Percentiles rank a stretch among this genome's conserved stretches.
Conservation (phyloP, 2,113 vertebrate genomes). For the Lanius ludovicianus region DNA sequence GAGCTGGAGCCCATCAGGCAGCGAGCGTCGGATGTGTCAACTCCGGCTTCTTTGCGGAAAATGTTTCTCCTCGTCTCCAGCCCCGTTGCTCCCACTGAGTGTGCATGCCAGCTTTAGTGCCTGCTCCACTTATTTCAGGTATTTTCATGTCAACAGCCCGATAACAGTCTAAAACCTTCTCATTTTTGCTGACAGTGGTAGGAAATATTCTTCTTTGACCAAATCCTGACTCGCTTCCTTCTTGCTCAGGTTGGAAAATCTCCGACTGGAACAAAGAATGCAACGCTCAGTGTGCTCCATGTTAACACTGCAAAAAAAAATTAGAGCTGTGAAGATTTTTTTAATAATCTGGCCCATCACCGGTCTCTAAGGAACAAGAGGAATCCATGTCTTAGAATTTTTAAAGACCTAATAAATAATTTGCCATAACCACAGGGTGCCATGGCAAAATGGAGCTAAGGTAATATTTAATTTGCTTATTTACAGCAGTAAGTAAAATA, state of each 20-base stretch:
- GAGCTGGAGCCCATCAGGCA: constrained; percentile 56
- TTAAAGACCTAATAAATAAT: constrained; percentile 54
- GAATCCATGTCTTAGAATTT: constrained; percentile 38
- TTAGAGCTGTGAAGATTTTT: neutral
- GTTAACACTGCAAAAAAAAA: neutral
- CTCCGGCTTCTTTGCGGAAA: constrained; percentile 24
- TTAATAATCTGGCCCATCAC: constrained; percentile 26
- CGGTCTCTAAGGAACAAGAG: neutral
- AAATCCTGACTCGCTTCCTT: neutral
- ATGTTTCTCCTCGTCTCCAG: constrained; percentile 16
- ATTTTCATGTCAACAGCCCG: neutral
- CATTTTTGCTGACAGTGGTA: neutral
- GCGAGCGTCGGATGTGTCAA: constrained; percentile 10
- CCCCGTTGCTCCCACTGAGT: constrained; percentile 5
- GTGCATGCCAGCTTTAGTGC: constrained; percentile 11
- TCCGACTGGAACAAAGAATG: neutral
- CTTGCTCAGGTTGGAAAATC: neutral
- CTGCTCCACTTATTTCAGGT: constrained; percentile 49
- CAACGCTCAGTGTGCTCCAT: neutral
- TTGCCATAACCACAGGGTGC: constrained; percentile 37
- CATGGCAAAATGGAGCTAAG: neutral
- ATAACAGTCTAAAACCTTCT: neutral
- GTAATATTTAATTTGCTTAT: constrained; percentile 36
- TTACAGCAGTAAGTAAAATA: neutral
- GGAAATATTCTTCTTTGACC: neutral